Percentiles rank a stretch among this genome's conserved stretches.
Evolutionary conservation across 92 coral and sea anemone species (phyloP).

Genomic region (Siderastrea siderea): DNA sequence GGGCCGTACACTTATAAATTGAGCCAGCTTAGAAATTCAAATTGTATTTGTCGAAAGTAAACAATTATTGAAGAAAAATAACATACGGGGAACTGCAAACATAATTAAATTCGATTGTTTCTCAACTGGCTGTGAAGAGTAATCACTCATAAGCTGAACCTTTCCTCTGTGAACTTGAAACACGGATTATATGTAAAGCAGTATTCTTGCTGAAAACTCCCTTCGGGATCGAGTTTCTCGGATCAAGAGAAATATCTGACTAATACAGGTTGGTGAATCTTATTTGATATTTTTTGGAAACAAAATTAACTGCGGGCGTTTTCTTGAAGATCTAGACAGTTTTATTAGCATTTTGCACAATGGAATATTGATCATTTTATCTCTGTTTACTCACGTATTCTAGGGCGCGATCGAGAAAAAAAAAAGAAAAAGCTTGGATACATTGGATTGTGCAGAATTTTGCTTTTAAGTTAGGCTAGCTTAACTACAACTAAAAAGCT

Average conservation of each 20-base stretch:
- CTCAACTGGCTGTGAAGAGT: background rate
- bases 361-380: background rate
- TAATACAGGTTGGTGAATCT: background rate
- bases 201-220: too few relatives aligned
- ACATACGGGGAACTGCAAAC: constrained; percentile 22
- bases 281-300: background rate
- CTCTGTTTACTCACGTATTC: background rate
- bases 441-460: too few relatives aligned
- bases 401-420: background rate
- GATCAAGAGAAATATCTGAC: background rate
- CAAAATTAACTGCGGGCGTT: too few relatives aligned
- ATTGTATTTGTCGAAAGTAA: background rate
- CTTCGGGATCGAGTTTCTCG: background rate
- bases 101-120: background rate
- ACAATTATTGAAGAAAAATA: background rate
- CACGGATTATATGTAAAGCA: background rate
- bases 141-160: background rate
- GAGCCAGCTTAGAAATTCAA: background rate
- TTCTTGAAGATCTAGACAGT: background rate
- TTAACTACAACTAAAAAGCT: too few relatives aligned
- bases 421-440: background rate
- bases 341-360: background rate
- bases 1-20: background rate
- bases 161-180: background rate
- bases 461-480: too few relatives aligned